Base-by-base conservation (phyloP, 1,140 invertebrate species). In the Achroia grisella region DNA sequence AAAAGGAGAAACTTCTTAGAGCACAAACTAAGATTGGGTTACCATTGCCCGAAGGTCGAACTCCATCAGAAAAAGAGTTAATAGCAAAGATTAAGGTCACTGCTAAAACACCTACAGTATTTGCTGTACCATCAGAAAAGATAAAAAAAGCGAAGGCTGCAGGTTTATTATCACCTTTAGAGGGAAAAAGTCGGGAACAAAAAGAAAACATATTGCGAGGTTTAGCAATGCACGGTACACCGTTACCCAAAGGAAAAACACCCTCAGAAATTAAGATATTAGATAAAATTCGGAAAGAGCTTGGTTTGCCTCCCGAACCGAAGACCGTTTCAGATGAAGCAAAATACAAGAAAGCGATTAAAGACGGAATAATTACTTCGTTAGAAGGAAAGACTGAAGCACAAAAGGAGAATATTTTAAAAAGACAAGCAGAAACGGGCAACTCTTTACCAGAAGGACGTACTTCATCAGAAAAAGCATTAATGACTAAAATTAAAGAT, bases 1-100 rank as follows among this genome's bases (percentile, higher is more conserved):
- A 71, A 56, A 70, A 61, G 49, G 61, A 71, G 54, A 66, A 61
- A 39, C 63, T 60, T 14, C 28, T 73, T 14, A 42, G 51, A 35
- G 50, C 40, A 11, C 29, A 52, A 10, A 52, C 44, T 3, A 35
- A 48, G 23, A 23, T 13, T 12, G 64, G 64, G 8, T 8, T 63
- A 8, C 52, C 53, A 5, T 35, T 68, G 0, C 64, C 64, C 10
- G 56, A 68, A 44, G 55, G 53, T 0, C 52, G 42, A 50, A 62
- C 64, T 9, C 0, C 17, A 15, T 61, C 60, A 4, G 59, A 70
- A 48, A 62, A 62, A 52, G 28, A 40, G 0, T 28, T 54, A 2
- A 42, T 54, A 27, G 33, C 15, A 0, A 58, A 47, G 36, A 11
- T 48, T 9, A 41, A 36, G 47, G 31, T 13, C 17, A 42, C 12